Percentiles rank a stretch among this genome's conserved stretches.
phyloP scores from a whole-genome alignment of 2,797 vertebrate genomes.

The Pelochelys cantorii region DNA sequence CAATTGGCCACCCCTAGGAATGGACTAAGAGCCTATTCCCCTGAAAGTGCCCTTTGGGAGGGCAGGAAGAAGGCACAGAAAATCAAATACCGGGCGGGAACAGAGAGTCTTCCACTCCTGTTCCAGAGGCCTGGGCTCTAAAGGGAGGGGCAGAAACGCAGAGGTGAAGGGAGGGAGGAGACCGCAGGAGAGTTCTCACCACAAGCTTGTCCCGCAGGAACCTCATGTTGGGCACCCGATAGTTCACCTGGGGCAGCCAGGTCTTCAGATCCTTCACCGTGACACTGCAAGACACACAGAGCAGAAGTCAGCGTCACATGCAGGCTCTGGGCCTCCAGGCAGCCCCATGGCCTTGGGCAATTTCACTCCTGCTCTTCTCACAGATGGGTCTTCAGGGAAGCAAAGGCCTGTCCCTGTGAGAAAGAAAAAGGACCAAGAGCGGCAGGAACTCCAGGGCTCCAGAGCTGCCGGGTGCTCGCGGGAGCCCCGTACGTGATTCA shows the following conservation, averaged over 20 bases:
- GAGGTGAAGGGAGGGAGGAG: too few relatives aligned
- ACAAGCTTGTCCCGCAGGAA: conserved; percentile 81
- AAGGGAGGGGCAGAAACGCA: background rate
- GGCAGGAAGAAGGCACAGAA: background rate
- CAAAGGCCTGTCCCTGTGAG: background rate
- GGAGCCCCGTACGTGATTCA: background rate
- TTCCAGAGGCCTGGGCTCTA: background rate
- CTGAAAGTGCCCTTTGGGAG: background rate
- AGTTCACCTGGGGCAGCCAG: conserved; percentile 81
- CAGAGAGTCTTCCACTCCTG: background rate
- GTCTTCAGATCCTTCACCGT: conserved; percentile 81
- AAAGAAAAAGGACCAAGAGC: background rate
- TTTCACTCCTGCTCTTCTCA: background rate
- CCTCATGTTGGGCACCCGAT: conserved; percentile 81
- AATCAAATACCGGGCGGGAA: background rate
- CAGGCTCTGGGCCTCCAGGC: background rate
- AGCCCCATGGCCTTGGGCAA: background rate
- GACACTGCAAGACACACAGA: conserved; percentile 62
- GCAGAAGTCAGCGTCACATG: accelerated
- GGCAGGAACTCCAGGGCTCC: background rate
- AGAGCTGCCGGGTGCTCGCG: background rate
- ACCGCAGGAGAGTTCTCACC: conserved; percentile 59
- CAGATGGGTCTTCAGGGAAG: background rate
- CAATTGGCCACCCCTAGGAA: background rate
- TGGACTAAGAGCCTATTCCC: background rate